Conservation (phyloP, 1,140 invertebrate genomes). For the Heliothis virescens region DNA sequence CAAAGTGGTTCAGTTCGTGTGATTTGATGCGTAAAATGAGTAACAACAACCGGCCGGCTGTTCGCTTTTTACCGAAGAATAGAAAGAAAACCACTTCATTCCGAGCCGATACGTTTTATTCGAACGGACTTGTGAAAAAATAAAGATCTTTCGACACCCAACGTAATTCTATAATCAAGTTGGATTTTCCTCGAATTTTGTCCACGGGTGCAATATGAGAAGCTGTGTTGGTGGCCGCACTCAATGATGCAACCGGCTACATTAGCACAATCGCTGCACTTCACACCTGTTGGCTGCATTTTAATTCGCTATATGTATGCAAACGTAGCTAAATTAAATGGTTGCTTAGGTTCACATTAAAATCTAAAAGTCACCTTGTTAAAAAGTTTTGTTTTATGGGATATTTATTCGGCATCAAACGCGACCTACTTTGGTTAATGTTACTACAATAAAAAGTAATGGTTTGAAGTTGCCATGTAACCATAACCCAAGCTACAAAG, state of each 20-base stretch:
- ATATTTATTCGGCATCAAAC: neutral
- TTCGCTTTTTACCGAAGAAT: conserved; percentile 32
- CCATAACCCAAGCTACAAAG: neutral
- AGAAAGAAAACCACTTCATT: conserved; percentile 39
- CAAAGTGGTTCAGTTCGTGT: conserved; percentile 53
- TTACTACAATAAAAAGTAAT: neutral
- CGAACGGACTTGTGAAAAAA: conserved; percentile 54
- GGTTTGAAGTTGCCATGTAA: neutral
- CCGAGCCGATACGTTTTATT: conserved; percentile 48
- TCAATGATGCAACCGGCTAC: conserved; percentile 35
- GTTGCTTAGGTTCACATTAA: too few relatives aligned
- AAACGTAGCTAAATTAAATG: too few relatives aligned
- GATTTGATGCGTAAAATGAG: conserved; percentile 68
- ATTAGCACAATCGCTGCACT: neutral
- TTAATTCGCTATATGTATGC: too few relatives aligned
- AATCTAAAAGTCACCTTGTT: too few relatives aligned
- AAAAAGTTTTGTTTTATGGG: neutral
- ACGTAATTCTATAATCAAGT: conserved; percentile 74
- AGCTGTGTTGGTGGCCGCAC: conserved; percentile 68
- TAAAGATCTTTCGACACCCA: conserved; percentile 66
- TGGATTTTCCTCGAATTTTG: conserved; percentile 68
- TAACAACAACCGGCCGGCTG: conserved; percentile 55
- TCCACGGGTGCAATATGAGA: conserved; percentile 68
- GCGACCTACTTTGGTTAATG: neutral
- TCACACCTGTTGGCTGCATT: too few relatives aligned